Conservation (phyloP, 1,140 invertebrate genomes). For the Potamilus streckersoni region DNA sequence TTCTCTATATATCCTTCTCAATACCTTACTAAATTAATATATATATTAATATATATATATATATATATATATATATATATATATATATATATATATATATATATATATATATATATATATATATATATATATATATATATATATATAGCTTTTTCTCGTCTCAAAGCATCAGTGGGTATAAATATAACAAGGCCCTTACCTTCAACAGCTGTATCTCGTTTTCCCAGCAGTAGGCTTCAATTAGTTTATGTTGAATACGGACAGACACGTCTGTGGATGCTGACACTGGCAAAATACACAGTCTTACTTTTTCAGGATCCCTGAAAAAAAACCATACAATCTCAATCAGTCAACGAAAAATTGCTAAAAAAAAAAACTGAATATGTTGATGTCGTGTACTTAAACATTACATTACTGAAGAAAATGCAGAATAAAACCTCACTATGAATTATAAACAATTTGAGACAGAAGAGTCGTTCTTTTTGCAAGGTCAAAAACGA, state of each 20-base stretch:
- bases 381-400: background rate
- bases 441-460: background rate
- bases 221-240: slow-evolving; percentile 31
- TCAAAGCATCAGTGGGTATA: no score
- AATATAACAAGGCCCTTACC: background rate
- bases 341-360: background rate
- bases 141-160: no score
- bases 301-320: slow-evolving; percentile 27
- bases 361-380: background rate
- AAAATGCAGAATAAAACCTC: background rate
- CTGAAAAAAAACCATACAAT: slow-evolving; percentile 8
- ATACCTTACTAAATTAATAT: no score
- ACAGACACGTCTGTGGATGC: slow-evolving; percentile 25
- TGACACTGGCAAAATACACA: slow-evolving; percentile 19
- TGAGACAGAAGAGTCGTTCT: background rate
- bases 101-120: no score
- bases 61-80: no score
- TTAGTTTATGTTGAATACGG: slow-evolving; percentile 28
- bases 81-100: no score
- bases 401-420: background rate
- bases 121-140: no score
- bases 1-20: no score
- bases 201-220: slow-evolving; percentile 21
- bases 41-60: no score
- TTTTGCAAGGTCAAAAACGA: no score